Conservation (phyloP, 2,113 vertebrate genomes). For the Pomatostomus ruficeps region DNA sequence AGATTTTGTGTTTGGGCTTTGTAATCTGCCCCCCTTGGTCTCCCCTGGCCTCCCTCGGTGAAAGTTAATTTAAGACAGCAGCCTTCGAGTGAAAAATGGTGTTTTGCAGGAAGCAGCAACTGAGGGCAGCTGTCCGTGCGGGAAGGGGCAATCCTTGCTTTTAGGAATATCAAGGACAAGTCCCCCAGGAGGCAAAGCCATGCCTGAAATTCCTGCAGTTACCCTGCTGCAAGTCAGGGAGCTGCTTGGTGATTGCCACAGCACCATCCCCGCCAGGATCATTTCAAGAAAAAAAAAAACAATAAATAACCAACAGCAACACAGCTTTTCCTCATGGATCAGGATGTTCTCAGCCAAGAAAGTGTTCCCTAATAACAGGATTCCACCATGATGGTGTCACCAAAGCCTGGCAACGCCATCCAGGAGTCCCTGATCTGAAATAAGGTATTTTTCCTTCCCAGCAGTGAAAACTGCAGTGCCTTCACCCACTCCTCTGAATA, state of each 20-base stretch:
- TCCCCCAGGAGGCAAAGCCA: neutral
- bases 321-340: fast-evolving
- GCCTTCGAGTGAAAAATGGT: neutral
- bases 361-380: fast-evolving
- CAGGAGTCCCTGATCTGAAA: neutral
- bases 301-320: neutral
- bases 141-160: neutral
- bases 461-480: neutral
- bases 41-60: neutral
- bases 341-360: neutral
- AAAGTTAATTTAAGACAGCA: neutral
- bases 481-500: slow-evolving; percentile 22
- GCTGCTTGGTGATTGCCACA: neutral
- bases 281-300: neutral
- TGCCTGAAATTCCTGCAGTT: neutral
- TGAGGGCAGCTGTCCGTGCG: neutral
- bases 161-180: neutral
- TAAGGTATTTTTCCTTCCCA: neutral
- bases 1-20: neutral
- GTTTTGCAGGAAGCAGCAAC: neutral
- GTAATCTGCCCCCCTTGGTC: neutral
- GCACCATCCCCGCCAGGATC: neutral
- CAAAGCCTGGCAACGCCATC: neutral
- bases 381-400: neutral
- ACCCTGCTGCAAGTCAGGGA: neutral